Evolutionary conservation across 2,888 invertebrate species (phyloP).

Genomic region (Ophion ellenae): DNA sequence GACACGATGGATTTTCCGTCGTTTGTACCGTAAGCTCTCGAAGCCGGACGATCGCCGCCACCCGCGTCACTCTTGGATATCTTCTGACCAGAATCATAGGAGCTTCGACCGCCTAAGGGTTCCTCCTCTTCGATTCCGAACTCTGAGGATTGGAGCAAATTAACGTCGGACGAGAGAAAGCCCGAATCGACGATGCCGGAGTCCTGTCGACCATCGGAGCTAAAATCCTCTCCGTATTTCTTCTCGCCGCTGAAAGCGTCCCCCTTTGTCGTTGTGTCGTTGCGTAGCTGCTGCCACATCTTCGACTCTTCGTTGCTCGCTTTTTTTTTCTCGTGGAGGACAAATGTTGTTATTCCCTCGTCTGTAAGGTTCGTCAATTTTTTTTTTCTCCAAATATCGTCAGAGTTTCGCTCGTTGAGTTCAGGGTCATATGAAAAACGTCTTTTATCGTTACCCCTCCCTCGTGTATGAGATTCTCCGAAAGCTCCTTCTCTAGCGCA

Average conservation of each 20-base stretch:
- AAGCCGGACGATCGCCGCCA: background rate
- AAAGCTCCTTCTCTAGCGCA: background rate
- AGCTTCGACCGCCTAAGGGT: conserved; percentile 7
- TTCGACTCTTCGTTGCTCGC: conserved; percentile 33
- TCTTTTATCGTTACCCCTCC: background rate
- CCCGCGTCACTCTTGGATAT: conserved; percentile 11
- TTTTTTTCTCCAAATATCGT: background rate
- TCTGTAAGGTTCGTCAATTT: background rate
- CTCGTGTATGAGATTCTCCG: background rate
- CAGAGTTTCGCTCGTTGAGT: background rate
- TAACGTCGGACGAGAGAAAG: conserved; percentile 76
- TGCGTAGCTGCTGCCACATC: conserved; percentile 69
- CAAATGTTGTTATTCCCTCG: background rate
- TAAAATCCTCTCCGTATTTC: conserved; percentile 50
- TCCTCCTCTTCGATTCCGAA: conserved; percentile 66
- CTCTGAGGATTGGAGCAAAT: conserved; percentile 72
- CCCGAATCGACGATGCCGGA: conserved; percentile 78
- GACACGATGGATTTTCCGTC: conserved; percentile 31
- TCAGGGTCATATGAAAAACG: background rate
- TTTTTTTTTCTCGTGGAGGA: background rate
- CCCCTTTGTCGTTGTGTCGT: conserved; percentile 59
- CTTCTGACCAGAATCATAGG: conserved; percentile 13
- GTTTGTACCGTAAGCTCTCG: background rate
- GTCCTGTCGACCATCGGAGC: conserved; percentile 63
- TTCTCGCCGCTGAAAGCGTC: conserved; percentile 72